Evolutionary conservation across 2,888 invertebrate species (phyloP).

Genomic region (Agonopterix heracliana): DNA sequence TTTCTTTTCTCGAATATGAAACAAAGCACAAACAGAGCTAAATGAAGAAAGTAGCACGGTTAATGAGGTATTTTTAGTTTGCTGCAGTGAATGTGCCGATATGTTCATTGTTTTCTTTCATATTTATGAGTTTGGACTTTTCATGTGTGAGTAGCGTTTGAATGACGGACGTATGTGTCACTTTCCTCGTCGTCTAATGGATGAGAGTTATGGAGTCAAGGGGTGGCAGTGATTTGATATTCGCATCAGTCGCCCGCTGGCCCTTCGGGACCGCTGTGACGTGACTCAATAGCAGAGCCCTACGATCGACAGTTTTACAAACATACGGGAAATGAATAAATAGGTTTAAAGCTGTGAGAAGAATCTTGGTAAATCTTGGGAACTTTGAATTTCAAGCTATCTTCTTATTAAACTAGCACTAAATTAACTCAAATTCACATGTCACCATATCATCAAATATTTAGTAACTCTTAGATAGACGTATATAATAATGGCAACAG

Average conservation of each 20-base stretch:
- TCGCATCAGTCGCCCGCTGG: slow-evolving; percentile 46
- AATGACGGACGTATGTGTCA: slow-evolving; percentile 49
- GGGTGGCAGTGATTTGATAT: slow-evolving; percentile 70
- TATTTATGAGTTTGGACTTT: not conserved
- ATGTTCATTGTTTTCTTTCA: not conserved
- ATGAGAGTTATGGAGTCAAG: slow-evolving; percentile 61
- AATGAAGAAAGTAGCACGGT: slow-evolving; percentile 57
- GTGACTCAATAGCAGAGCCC: slow-evolving; percentile 55
- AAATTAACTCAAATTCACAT: too few species aligned
- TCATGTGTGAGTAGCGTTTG: slow-evolving; percentile 28
- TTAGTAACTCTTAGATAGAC: too few species aligned
- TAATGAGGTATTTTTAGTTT: slow-evolving; percentile 60
- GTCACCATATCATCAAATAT: too few species aligned
- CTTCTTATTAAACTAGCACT: too few species aligned
- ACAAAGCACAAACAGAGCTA: slow-evolving; percentile 39
- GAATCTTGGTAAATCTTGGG: too few species aligned
- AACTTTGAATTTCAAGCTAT: too few species aligned
- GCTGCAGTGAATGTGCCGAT: slow-evolving; percentile 24
- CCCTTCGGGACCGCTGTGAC: slow-evolving; percentile 52
- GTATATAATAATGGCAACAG: too few species aligned
- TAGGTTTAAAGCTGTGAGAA: slow-evolving; percentile 26
- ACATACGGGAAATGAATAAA: slow-evolving; percentile 44
- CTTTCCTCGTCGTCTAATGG: slow-evolving; percentile 56
- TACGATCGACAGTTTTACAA: slow-evolving; percentile 51
- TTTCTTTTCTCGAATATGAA: slow-evolving; percentile 36